Evolutionary conservation across 2,888 invertebrate genomes (phyloP).

Genomic region (Tipula confusa): DNA sequence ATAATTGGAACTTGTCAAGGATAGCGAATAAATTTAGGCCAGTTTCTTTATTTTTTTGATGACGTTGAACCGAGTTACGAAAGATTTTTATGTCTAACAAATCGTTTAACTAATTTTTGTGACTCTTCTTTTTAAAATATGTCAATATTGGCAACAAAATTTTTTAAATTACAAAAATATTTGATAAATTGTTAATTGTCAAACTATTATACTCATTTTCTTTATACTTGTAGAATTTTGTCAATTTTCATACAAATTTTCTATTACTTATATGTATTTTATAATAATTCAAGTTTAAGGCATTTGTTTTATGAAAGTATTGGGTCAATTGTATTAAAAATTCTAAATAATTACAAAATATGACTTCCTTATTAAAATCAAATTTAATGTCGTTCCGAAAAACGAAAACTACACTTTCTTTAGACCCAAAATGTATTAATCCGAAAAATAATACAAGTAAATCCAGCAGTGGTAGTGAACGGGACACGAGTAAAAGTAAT

Average conservation of each 20-base stretch:
- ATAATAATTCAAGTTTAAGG: not conserved
- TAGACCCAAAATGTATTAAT: not conserved
- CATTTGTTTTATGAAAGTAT: not conserved
- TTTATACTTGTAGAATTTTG: not conserved
- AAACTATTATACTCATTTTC: not conserved
- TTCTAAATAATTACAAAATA: not conserved
- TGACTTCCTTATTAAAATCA: constrained; percentile 3
- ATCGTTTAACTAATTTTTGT: too few relatives aligned
- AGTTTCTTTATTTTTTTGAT: too few relatives aligned
- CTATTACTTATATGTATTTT: constrained; percentile 3
- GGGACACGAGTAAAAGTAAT: not conserved
- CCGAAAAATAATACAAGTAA: not conserved
- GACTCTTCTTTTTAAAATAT: too few relatives aligned
- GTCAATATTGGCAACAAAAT: too few relatives aligned
- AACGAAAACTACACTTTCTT: not conserved
- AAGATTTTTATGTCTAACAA: too few relatives aligned
- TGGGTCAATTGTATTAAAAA: not conserved
- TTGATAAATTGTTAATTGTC: too few relatives aligned
- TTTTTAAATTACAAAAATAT: too few relatives aligned
- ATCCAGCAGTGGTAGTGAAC: not conserved
- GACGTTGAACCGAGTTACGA: too few relatives aligned
- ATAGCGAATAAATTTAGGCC: too few relatives aligned
- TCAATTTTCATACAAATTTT: constrained; percentile 9
- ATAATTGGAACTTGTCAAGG: too few relatives aligned
- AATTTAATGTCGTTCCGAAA: constrained; percentile 5